A percentile compares a stretch with the other conserved stretches of the same genome.
phyloP scores from a whole-genome alignment of 2,113 vertebrate species.

The Mustela nigripes region DNA sequence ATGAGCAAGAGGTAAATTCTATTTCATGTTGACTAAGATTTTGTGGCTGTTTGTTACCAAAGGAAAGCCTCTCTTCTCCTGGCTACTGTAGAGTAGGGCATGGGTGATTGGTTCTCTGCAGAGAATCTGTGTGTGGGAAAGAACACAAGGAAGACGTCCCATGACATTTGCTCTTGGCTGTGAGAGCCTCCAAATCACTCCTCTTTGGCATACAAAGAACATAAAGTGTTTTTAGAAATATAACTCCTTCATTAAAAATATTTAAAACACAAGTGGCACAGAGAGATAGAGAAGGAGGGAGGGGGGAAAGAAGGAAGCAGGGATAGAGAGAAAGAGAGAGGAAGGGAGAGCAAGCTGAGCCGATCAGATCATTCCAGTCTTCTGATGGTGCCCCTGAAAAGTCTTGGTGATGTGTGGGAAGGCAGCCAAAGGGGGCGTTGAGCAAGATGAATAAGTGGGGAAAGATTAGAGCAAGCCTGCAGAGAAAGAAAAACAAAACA shows the following conservation, averaged over 20 bases:
- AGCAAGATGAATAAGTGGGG: not conserved
- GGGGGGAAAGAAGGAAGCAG: not conserved
- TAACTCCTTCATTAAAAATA: not conserved
- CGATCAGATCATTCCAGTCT: not conserved
- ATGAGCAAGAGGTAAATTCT: not conserved
- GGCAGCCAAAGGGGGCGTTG: not conserved
- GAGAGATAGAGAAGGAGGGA: not conserved
- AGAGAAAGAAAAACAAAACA: constrained; percentile 11
- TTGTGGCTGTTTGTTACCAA: not conserved
- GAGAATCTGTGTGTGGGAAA: not conserved
- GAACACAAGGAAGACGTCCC: not conserved
- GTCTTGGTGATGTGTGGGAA: not conserved
- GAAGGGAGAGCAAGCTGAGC: not conserved
- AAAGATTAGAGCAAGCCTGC: not conserved
- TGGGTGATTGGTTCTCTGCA: not conserved
- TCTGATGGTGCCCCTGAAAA: not conserved
- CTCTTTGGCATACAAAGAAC: not conserved
- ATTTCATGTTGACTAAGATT: not conserved
- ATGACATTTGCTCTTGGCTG: not conserved
- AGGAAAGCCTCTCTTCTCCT: not conserved
- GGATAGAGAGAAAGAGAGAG: not conserved
- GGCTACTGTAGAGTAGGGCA: not conserved
- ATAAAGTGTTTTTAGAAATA: constrained; percentile 16
- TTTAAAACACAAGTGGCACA: not conserved
- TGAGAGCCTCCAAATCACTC: not conserved